Conservation (phyloP, 2,797 vertebrate species). For the Austrolebias charrua region DNA sequence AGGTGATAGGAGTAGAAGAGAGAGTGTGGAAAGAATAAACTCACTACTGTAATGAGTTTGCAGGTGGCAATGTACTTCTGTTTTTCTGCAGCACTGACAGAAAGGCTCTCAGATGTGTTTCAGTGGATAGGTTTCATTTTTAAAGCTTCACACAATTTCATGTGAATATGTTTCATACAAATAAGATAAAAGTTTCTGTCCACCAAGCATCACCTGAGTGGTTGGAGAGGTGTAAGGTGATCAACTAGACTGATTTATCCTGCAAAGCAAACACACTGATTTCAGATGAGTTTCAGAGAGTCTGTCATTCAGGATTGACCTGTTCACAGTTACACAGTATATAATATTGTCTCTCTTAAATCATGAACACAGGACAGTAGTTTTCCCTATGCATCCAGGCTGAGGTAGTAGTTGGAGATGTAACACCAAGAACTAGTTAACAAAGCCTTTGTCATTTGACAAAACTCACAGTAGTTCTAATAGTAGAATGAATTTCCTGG, state of each 20-base stretch:
- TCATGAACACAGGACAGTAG: neutral
- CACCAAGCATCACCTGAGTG: conserved; percentile 47
- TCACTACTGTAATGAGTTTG: conserved; percentile 12
- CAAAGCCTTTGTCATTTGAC: too few species aligned
- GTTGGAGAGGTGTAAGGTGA: conserved; percentile 26
- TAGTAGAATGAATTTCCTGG: too few species aligned
- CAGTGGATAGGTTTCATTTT: conserved; percentile 11
- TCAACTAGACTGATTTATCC: conserved; percentile 28
- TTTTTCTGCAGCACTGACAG: neutral
- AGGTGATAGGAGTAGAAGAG: too few species aligned
- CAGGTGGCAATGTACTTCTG: conserved; percentile 19
- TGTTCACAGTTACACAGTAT: neutral
- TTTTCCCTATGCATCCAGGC: conserved; percentile 8
- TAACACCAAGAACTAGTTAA: neutral
- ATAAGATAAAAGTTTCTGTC: conserved; percentile 20
- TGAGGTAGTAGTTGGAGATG: neutral
- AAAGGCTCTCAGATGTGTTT: conserved; percentile 29
- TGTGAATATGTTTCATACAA: conserved; percentile 22
- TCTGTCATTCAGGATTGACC: conserved; percentile 14
- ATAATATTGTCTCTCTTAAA: neutral
- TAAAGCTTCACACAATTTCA: too few species aligned
- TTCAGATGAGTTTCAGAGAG: neutral
- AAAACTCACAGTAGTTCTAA: too few species aligned
- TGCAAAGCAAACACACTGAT: conserved; percentile 49
- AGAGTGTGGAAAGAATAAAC: conserved; percentile 71